Evolutionary conservation across 1,140 invertebrate species (phyloP), one percentile per base, ranked within the genome.

Genomic region (Cephus cinctus): DNA sequence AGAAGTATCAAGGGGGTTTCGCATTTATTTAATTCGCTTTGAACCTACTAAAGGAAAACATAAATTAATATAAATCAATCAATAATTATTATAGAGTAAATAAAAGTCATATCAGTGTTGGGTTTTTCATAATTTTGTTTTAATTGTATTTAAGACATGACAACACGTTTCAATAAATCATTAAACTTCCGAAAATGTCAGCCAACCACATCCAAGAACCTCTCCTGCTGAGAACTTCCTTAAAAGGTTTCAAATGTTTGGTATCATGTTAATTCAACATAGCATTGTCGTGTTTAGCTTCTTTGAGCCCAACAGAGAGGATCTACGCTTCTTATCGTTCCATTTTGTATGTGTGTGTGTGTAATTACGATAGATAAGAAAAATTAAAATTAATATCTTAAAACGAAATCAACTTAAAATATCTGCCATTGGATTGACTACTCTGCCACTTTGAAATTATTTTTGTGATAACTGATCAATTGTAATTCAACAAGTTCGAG

Each of bases 151-250:
- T 55, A 67, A 69, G 68, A 73, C 62, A 69, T 71, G 67, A 73
- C 60, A 68, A 66, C 68, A 71, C 63, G 62, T 64, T 71, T 71
- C 57, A 70, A 70, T 71, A 69, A 71, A 71, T 69, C 54, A 68
- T 69, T 62, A 63, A 69, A 65, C 57, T 64, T 67, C 44, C 61
- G 59, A 68, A 71, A 71, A 65, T 68, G 59, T 66, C 56, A 62
- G 59, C 57, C 64, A 66, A 63, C 66, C 52, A 43, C 59, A 45
- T 63, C 50, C 49, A 47, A 58, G 52, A 59, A 58, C 50, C 44
- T 54, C 59, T 65, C 59, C 44, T 47, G 43, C 50, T 48, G 49
- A 58, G 20, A 57, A 40, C 47, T 55, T 61, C 38, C 54, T 47
- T 57, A 53, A 43, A 57, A 55, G 51, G 53, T 30, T 57, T 50